These are phyloP conservation scores for Eublepharis macularius DNA, from an alignment of 2,113 vertebrate species.

Conservation along the genomic window DNA sequence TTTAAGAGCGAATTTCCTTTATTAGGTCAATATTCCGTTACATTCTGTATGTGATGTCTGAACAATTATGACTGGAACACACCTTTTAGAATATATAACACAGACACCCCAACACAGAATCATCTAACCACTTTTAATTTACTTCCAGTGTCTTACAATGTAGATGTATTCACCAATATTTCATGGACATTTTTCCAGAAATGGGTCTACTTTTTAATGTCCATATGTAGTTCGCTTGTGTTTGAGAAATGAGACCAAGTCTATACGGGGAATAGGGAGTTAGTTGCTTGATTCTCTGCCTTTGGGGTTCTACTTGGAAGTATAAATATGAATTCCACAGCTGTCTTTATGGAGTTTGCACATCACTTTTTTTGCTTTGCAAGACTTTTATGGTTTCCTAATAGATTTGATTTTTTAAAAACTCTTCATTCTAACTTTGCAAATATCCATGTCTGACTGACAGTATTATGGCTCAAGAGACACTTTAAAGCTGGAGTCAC, in stretches of 20 bases:
- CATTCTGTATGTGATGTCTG: too few species aligned
- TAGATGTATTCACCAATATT: too few species aligned
- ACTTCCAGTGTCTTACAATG: too few species aligned
- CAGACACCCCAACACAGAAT: too few species aligned
- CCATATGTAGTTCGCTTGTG: too few species aligned
- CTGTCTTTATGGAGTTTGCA: neutral
- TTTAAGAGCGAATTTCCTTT: too few species aligned
- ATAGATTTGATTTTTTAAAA: conserved; percentile 45
- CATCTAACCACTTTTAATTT: too few species aligned
- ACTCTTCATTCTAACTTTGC: neutral
- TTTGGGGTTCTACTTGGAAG: conserved; percentile 12
- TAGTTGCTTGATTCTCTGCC: neutral
- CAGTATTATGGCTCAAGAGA: conserved; percentile 53
- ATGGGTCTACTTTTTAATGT: too few species aligned
- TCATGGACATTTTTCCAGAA: too few species aligned
- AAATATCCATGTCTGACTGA: conserved; percentile 56
- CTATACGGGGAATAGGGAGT: neutral
- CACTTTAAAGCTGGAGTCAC: conserved; percentile 35
- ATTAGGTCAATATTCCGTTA: too few species aligned
- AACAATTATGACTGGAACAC: too few species aligned
- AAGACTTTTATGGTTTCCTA: conserved; percentile 1
- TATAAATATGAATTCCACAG: conserved; percentile 20
- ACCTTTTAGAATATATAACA: too few species aligned
- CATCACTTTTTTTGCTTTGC: conserved; percentile 7
- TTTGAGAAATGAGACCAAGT: neutral